Evolutionary conservation across 1,140 invertebrate species (phyloP).

Genomic region (Chlorops oryzae): DNA sequence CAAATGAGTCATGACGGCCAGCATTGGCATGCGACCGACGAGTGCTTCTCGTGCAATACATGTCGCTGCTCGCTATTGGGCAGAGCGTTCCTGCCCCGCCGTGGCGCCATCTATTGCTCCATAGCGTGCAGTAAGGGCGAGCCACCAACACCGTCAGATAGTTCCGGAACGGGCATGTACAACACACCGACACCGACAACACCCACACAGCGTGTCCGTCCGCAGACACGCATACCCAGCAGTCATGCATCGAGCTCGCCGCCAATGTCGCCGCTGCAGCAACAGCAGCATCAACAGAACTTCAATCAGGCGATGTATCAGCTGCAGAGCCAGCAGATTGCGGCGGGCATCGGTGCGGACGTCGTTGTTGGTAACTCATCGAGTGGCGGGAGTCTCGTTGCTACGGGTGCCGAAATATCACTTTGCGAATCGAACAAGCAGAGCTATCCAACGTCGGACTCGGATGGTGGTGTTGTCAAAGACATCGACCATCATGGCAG

Average conservation of each 20-base stretch:
- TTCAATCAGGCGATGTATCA: conserved; percentile 46
- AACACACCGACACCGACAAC: conserved; percentile 42
- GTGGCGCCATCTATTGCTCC: conserved; percentile 92
- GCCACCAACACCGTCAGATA: conserved; percentile 72
- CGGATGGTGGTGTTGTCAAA: conserved; percentile 39
- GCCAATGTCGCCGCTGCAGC: conserved; percentile 44
- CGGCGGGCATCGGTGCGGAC: conserved; percentile 20
- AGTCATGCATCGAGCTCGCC: conserved; percentile 43
- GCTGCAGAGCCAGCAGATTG: conserved; percentile 41
- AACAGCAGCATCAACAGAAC: conserved; percentile 41
- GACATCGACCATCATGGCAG: conserved; percentile 33
- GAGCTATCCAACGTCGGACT: conserved; percentile 37
- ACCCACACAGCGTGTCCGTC: conserved; percentile 53
- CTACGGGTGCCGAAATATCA: conserved; percentile 15
- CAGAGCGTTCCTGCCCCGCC: conserved; percentile 84
- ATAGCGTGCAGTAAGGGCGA: conserved; percentile 87
- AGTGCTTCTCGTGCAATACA: conserved; percentile 92
- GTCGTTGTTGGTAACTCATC: background rate
- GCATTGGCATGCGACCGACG: conserved; percentile 95
- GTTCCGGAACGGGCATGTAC: conserved; percentile 57
- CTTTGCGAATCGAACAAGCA: conserved; percentile 24
- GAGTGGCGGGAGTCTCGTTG: background rate
- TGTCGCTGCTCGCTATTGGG: conserved; percentile 88
- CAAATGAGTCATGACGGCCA: conserved; percentile 97
- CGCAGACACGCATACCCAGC: conserved; percentile 36